Evolutionary conservation across 2,888 invertebrate genomes (phyloP), one percentile per base, ranked within the genome.

Genomic region (Pollenia labialis): DNA sequence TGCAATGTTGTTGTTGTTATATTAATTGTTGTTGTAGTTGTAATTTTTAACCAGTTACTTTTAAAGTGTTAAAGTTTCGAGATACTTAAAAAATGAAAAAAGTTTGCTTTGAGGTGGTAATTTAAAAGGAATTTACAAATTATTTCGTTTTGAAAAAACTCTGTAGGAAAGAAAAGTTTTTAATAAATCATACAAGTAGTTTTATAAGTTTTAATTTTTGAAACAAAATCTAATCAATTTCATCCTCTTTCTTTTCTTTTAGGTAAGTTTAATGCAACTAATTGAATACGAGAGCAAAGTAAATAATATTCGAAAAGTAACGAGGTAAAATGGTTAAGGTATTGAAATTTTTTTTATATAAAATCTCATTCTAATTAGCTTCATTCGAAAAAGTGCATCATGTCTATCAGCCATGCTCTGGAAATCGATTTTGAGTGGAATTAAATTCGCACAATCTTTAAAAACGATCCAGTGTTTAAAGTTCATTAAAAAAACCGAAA

Each of bases 1-100:
- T 74, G 32, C 58, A 74, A 42, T n/a, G 18, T 56, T 66, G 72
- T 64, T 50, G 50, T 42, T 64, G 40, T 54, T 71, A 14, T 60
- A 42, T 46, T 46, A 9, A 10, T 50, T 48, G 23, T 42, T 40
- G 56, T 16, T 48, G 32, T 44, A 50, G 6, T 69, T 40, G 11
- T 46, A 48, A 72, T 46, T 46, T 23, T 40, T 32, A 50, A 74
- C 74, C 60, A 60, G 52, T 52, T 69, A 60, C 60, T 66, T 66
- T 64, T 46, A 18, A 81, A 74, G 48, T 81, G n/a, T 66, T 74
- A 8, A 74, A 74, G 32, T 64, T 72, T 56, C 66, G 4, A 46
- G 14, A 40, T 54, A 72, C 46, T 32, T 42, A 23, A 23, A 2
- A 23, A 23, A 2, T 23, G 2, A 23, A 44, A 14, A n/a, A 18